Percentiles rank a stretch among this genome's conserved stretches.
These are phyloP conservation scores for Otus sunia DNA, from an alignment of 2,113 vertebrate species.

Conservation along the genomic window DNA sequence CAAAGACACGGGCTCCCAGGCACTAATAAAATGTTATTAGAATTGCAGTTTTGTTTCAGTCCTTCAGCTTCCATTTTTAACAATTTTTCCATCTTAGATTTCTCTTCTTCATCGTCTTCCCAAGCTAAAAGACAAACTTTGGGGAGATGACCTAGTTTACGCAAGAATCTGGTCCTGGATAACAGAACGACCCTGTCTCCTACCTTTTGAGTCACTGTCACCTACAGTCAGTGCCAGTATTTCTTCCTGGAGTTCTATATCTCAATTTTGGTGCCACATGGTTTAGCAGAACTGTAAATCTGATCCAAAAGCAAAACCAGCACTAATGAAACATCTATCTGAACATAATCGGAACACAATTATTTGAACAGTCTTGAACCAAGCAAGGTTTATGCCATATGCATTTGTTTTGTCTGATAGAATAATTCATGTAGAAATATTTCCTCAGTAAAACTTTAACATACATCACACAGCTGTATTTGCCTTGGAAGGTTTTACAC, in stretches of 20 bases:
- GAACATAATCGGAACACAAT: slow-evolving; percentile 1
- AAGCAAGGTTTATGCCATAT: background rate
- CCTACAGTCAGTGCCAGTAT: background rate
- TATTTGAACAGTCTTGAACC: slow-evolving; percentile 12
- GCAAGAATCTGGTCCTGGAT: background rate
- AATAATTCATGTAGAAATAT: slow-evolving; percentile 18
- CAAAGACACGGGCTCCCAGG: slow-evolving; percentile 55
- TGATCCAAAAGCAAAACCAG: background rate
- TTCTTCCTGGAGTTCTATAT: background rate
- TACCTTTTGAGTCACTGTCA: background rate
- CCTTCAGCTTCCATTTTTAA: slow-evolving; percentile 51
- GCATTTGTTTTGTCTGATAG: slow-evolving; percentile 23
- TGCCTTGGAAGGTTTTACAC: slow-evolving; percentile 50
- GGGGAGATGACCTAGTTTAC: background rate
- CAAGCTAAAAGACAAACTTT: background rate
- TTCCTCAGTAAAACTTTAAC: slow-evolving; percentile 21
- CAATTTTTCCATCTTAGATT: background rate
- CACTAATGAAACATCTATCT: background rate
- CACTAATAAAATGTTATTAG: slow-evolving; percentile 59
- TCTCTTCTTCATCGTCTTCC: background rate
- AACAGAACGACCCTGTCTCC: background rate
- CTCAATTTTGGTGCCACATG: background rate
- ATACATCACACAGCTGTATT: slow-evolving; percentile 11
- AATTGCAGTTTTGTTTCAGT: slow-evolving; percentile 23
- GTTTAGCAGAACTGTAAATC: background rate